phyloP scores from a whole-genome alignment of 1,140 invertebrate species.

The Drosophila pallidifrons region DNA sequence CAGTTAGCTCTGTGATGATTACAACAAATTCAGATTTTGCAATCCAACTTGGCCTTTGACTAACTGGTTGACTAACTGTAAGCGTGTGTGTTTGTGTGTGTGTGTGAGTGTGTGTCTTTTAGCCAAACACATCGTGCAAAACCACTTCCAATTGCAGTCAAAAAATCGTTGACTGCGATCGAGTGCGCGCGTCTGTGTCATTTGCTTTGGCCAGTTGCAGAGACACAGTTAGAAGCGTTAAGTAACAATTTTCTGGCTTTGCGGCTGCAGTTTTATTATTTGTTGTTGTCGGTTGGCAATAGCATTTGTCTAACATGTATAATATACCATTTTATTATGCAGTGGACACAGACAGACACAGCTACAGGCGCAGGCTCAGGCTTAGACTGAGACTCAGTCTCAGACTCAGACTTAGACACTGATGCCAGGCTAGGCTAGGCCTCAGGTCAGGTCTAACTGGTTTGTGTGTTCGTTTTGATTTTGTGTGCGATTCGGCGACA shows the following conservation, averaged over 20 bases:
- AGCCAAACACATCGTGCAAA: conserved; percentile 44
- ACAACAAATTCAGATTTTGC: conserved; percentile 35
- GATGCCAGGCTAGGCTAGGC: conserved; percentile 54
- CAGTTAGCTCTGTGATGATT: conserved; percentile 14
- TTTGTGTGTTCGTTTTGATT: conserved; percentile 56
- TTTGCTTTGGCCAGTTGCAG: conserved; percentile 67
- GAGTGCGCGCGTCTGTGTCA: conserved; percentile 42
- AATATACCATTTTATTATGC: conserved; percentile 70
- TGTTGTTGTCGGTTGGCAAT: conserved; percentile 50
- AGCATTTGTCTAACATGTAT: conserved; percentile 47
- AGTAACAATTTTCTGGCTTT: conserved; percentile 52
- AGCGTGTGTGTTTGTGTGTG: conserved; percentile 13
- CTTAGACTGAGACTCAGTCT: conserved; percentile 21
- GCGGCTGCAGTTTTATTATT: conserved; percentile 21
- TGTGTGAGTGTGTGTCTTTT: conserved; percentile 38
- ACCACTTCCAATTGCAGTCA: conserved; percentile 56
- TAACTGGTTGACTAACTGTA: conserved; percentile 12
- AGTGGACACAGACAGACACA: conserved; percentile 11
- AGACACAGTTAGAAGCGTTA: conserved; percentile 76
- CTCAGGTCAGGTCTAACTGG: conserved; percentile 76
- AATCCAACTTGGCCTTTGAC: conserved; percentile 53
- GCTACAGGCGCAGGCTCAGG: conserved; percentile 28
- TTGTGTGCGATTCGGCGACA: conserved; percentile 49
- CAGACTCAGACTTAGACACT: conserved; percentile 20
- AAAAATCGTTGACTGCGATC: conserved; percentile 27